phyloP scores from a whole-genome alignment of 30 jellyfish, hydroid and myxozoan species.

The Turritopsis dohrnii region DNA sequence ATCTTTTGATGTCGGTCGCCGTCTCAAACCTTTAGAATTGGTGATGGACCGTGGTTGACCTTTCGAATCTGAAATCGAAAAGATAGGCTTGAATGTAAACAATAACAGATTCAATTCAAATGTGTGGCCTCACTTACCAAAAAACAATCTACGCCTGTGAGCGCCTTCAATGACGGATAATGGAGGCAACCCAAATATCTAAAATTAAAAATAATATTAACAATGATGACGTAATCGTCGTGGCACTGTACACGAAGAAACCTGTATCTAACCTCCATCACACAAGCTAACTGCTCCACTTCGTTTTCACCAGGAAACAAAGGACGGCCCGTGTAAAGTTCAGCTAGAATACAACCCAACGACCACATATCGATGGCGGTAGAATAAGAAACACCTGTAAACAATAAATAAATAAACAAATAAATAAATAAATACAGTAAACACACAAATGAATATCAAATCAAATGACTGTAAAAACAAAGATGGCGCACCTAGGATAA shows the following conservation, averaged over 20 bases:
- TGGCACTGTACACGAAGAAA: background rate
- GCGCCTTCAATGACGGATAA: conserved; percentile 60
- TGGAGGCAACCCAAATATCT: conserved; percentile 92
- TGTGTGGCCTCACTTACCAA: conserved; percentile 46
- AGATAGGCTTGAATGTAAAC: too few species aligned
- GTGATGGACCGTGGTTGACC: conserved; percentile 88
- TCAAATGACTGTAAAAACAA: background rate
- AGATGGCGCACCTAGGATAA: conserved; percentile 56
- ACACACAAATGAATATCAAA: background rate
- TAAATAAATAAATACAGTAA: background rate
- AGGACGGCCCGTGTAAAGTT: conserved; percentile 81
- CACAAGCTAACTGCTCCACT: conserved; percentile 87
- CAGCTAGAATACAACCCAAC: conserved; percentile 90
- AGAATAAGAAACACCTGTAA: conserved; percentile 61
- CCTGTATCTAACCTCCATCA: conserved; percentile 61
- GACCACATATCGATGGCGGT: conserved; percentile 93
- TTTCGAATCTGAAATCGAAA: conserved; percentile 54
- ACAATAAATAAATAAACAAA: too few species aligned
- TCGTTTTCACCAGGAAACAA: conserved; percentile 90
- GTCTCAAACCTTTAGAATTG: conserved; percentile 70
- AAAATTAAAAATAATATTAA: background rate
- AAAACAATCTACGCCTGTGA: conserved; percentile 75
- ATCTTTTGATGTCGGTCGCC: conserved; percentile 58
- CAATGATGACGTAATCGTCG: background rate
- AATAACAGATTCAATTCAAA: background rate